Conservation (phyloP, 2,113 vertebrate species). For the Heterochromis multidens region DNA sequence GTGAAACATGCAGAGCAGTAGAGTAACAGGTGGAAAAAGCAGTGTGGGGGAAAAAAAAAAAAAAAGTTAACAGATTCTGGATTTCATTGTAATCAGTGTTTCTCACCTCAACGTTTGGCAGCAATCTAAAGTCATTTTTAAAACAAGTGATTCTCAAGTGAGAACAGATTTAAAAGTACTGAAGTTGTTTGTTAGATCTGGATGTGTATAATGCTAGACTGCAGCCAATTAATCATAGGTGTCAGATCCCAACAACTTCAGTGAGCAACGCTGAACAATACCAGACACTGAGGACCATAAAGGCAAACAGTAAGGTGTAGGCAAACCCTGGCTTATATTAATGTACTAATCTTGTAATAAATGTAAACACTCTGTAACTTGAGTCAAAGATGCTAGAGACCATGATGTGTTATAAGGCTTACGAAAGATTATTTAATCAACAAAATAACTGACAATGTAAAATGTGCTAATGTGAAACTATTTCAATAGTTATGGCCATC, state of each 20-base stretch:
- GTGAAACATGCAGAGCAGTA: not conserved
- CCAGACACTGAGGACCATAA: not conserved
- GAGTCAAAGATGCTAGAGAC: not conserved
- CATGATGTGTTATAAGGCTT: not conserved
- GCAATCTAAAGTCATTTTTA: not conserved
- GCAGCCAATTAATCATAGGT: fast-evolving
- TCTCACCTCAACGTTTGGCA: not conserved
- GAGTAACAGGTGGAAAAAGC: not conserved
- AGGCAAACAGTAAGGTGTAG: not conserved
- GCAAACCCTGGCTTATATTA: not conserved
- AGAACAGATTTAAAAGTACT: not conserved
- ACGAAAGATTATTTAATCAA: not conserved
- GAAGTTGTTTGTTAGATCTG: not conserved
- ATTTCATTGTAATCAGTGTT: not conserved
- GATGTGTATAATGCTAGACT: not conserved
- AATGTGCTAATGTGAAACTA: not conserved
- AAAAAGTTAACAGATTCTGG: not conserved
- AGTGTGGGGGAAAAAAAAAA: not conserved
- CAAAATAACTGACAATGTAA: not conserved
- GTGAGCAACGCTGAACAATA: not conserved
- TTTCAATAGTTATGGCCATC: not conserved
- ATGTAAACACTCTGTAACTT: not conserved
- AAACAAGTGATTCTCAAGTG: not conserved
- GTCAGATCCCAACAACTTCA: not conserved
- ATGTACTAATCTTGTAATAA: not conserved